These are phyloP conservation scores for Hesperophylax magnus DNA, from an alignment of 1,140 invertebrate genomes.

Conservation along the genomic window DNA sequence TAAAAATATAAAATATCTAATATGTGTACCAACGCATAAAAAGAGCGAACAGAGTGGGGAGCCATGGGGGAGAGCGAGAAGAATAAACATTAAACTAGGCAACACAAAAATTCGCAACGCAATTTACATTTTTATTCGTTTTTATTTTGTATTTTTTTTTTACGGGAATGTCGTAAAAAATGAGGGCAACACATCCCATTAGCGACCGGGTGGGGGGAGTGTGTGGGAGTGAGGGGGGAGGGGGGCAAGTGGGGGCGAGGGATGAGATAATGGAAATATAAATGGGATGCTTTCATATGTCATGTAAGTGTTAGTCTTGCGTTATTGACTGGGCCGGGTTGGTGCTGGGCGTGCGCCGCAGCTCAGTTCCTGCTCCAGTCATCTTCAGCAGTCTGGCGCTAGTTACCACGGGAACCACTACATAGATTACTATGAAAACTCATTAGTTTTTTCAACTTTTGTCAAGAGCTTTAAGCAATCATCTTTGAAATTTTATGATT, in stretches of 20 bases:
- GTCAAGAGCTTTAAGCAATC: too few species aligned
- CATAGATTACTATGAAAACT: too few species aligned
- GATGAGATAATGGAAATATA: slow-evolving; percentile 58
- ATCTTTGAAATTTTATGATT: too few species aligned
- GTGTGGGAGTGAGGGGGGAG: slow-evolving; percentile 2
- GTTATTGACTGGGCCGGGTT: slow-evolving; percentile 49
- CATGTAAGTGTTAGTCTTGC: slow-evolving; percentile 53
- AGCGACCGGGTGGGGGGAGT: slow-evolving; percentile 45
- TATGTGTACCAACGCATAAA: slow-evolving; percentile 56
- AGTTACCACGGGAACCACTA: too few species aligned
- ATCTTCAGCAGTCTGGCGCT: too few species aligned
- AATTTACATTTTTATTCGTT: slow-evolving; percentile 59
- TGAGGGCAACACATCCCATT: slow-evolving; percentile 59
- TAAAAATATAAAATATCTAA: slow-evolving; percentile 59
- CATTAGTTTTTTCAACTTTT: too few species aligned
- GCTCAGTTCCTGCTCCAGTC: neutral
- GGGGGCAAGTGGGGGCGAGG: slow-evolving; percentile 4
- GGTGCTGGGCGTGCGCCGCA: neutral
- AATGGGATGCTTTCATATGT: slow-evolving; percentile 57
- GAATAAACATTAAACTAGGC: slow-evolving; percentile 59
- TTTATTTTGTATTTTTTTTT: slow-evolving; percentile 59
- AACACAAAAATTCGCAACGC: slow-evolving; percentile 58
- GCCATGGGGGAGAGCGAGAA: slow-evolving; percentile 46
- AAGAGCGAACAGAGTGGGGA: slow-evolving; percentile 48
- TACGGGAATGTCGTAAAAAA: slow-evolving; percentile 59